phyloP scores from a whole-genome alignment of 2,797 vertebrate species.

The Sebastes glaucus region DNA sequence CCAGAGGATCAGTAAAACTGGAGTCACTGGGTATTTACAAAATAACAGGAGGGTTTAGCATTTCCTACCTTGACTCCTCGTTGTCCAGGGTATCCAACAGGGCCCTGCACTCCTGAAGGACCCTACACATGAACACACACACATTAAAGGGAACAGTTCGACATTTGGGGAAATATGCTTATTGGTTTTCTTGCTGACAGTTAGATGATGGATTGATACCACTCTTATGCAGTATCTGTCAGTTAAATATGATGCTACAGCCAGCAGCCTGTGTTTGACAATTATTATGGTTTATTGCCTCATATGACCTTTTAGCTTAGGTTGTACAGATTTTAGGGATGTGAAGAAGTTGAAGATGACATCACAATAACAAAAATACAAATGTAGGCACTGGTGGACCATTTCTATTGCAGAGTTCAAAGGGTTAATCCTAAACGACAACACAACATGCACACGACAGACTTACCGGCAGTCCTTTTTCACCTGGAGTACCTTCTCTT shows the following conservation, averaged over 20 bases:
- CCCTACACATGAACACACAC: constrained; percentile 59
- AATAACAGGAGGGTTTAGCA: background rate
- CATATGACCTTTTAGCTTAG: too few relatives aligned
- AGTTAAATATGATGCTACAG: background rate
- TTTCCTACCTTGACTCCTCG: constrained; percentile 77
- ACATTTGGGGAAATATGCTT: background rate
- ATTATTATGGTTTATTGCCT: too few relatives aligned
- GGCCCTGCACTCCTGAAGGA: constrained; percentile 74
- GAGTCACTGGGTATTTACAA: background rate
- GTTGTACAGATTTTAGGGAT: too few relatives aligned
- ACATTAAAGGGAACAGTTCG: background rate
- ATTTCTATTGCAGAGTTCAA: too few relatives aligned
- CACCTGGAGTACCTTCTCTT: constrained; percentile 94
- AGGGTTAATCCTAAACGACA: background rate
- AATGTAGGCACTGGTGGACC: too few relatives aligned
- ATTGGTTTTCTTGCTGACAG: background rate
- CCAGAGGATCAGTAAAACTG: background rate
- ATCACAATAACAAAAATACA: too few relatives aligned
- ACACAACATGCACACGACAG: background rate
- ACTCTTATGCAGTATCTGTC: background rate
- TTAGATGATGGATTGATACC: background rate
- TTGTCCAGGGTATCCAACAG: constrained; percentile 80
- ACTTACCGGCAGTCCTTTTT: constrained; percentile 92
- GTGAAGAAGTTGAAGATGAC: too few relatives aligned
- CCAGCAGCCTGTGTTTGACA: background rate